A percentile compares a stretch with the other conserved stretches of the same genome.
Conservation (phyloP, 2,113 vertebrate species). For the Dromas ardeola region DNA sequence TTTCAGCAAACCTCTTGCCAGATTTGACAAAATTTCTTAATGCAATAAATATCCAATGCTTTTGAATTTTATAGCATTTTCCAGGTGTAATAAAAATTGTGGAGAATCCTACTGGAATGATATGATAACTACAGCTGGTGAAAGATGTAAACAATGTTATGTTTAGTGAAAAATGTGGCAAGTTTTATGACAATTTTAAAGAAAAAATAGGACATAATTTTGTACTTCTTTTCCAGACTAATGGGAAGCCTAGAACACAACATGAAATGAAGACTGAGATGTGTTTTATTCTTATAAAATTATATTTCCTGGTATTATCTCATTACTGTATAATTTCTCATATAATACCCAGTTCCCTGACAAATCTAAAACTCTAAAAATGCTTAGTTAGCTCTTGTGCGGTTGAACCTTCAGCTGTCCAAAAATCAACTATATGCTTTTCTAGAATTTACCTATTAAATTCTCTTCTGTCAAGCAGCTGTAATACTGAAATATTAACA, state of each 20-base stretch:
- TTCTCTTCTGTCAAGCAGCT: neutral
- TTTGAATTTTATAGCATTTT: neutral
- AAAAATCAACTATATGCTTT: neutral
- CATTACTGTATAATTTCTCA: neutral
- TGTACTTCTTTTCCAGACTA: neutral
- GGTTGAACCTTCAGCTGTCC: neutral
- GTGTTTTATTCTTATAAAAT: neutral
- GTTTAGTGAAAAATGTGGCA: neutral
- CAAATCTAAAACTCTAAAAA: neutral
- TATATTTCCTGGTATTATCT: neutral
- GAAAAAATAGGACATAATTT: neutral
- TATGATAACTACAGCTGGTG: neutral
- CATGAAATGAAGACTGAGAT: neutral
- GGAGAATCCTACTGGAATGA: neutral
- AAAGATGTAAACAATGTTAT: neutral
- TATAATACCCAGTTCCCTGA: neutral
- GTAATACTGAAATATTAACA: neutral
- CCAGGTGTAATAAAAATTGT: neutral
- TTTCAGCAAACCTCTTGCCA: neutral
- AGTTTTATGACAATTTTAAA: neutral
- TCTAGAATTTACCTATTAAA: neutral
- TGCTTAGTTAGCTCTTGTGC: neutral
- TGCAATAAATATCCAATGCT: neutral
- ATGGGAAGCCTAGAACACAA: neutral
- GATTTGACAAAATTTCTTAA: neutral